phyloP scores from a whole-genome alignment of 1,140 invertebrate genomes.

The Magallana gigas region DNA sequence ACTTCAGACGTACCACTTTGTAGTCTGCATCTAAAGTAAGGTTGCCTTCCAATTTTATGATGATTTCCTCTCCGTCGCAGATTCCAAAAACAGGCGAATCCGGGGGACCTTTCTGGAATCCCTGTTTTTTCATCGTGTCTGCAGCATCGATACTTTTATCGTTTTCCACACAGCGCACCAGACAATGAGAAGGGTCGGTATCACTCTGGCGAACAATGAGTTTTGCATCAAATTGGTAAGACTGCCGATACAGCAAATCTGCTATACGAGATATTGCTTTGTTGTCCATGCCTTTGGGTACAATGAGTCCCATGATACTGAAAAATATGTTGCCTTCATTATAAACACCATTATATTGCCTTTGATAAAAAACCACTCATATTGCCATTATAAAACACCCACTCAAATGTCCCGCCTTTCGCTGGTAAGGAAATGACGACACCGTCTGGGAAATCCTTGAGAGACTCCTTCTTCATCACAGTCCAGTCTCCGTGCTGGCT shows the following conservation, averaged over 20 bases:
- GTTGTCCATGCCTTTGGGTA: slow-evolving; percentile 33
- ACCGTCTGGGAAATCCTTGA: slow-evolving; percentile 20
- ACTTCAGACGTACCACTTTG: neutral
- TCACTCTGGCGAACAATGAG: neutral
- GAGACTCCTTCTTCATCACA: neutral
- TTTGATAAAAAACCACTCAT: no score
- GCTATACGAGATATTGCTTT: neutral
- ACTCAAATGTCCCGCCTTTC: slow-evolving; percentile 7
- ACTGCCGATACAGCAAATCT: neutral
- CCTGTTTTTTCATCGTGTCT: slow-evolving; percentile 4
- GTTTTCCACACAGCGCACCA: slow-evolving; percentile 1
- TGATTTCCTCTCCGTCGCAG: slow-evolving; percentile 36
- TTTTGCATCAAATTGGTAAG: neutral
- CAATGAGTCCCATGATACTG: slow-evolving; percentile 17
- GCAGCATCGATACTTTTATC: neutral
- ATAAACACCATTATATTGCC: no score
- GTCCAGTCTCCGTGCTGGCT: neutral
- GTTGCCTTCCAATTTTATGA: neutral
- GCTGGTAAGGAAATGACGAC: slow-evolving; percentile 12
- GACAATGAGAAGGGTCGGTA: neutral
- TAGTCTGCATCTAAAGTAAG: neutral
- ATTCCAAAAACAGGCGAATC: slow-evolving; percentile 34
- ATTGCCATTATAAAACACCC: neutral
- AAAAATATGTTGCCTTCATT: no score
- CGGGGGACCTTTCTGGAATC: neutral